Percentiles rank a stretch among this genome's conserved stretches.
Conservation (phyloP, 2,888 invertebrate species). For the Poecilobothrus nobilitatus region DNA sequence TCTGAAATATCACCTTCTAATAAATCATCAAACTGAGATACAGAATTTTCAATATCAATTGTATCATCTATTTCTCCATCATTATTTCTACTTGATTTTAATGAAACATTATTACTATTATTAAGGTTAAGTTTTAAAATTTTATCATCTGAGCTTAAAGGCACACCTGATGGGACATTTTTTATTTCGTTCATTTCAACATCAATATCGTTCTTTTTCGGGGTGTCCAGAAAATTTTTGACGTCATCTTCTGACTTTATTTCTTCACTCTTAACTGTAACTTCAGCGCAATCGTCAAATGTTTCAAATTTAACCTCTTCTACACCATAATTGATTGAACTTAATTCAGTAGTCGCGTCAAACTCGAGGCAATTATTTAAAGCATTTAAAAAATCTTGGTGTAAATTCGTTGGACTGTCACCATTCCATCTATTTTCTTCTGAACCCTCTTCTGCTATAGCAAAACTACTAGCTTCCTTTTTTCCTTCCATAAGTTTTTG, state of each 20-base stretch:
- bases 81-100: conserved; percentile 21
- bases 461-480: conserved; percentile 32
- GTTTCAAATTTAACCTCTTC: conserved; percentile 22
- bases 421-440: conserved; percentile 34
- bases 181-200: conserved; percentile 17
- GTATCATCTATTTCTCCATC: conserved; percentile 16
- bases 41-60: conserved; percentile 29
- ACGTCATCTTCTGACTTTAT: conserved; percentile 15
- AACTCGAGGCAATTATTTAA: conserved; percentile 47
- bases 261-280: conserved; percentile 15
- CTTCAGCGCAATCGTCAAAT: conserved; percentile 29
- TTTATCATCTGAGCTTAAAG: conserved; percentile 32
- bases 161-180: background rate
- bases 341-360: conserved; percentile 22
- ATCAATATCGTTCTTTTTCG: background rate
- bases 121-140: conserved; percentile 34
- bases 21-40: conserved; percentile 27
- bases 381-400: conserved; percentile 49
- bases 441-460: conserved; percentile 30
- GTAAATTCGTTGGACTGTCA: conserved; percentile 36
- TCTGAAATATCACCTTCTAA: conserved; percentile 20
- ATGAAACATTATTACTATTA: conserved; percentile 13
- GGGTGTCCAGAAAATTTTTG: background rate
- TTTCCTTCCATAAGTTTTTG: conserved; percentile 57
- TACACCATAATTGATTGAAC: conserved; percentile 18